phyloP scores from a whole-genome alignment of 2,113 vertebrate genomes.

The Oryzias javanicus region DNA sequence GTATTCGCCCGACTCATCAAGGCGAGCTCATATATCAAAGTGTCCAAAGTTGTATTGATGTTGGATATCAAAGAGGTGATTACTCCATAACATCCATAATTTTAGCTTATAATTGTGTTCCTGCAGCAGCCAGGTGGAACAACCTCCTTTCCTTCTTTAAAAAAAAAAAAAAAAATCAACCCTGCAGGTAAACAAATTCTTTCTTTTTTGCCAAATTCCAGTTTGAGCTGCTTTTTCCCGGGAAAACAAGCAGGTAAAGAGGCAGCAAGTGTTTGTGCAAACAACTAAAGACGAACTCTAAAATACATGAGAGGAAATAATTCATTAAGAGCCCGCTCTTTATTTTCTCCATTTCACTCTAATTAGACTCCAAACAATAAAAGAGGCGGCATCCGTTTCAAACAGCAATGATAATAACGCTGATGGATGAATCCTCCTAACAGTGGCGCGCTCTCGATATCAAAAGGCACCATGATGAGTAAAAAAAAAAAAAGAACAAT shows the following conservation, averaged over 20 bases:
- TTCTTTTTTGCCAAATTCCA: background rate
- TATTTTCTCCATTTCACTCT: constrained; percentile 54
- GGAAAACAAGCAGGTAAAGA: constrained; percentile 29
- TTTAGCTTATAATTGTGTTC: constrained; percentile 68
- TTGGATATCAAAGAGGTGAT: constrained; percentile 80
- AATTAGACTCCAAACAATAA: constrained; percentile 75
- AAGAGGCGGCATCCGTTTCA: constrained; percentile 62
- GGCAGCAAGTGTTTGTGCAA: constrained; percentile 27
- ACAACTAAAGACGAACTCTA: constrained; percentile 55
- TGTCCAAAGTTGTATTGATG: constrained; percentile 81
- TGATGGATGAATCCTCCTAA: constrained; percentile 56
- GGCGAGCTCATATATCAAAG: constrained; percentile 80
- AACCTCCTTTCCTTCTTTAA: too few relatives aligned
- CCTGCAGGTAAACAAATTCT: constrained; percentile 22
- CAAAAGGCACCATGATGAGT: constrained; percentile 49
- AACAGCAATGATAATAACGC: constrained; percentile 54
- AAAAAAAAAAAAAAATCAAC: too few relatives aligned
- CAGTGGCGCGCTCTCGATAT: constrained; percentile 34
- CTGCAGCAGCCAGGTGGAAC: constrained; percentile 32
- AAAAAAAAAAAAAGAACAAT: constrained; percentile 55
- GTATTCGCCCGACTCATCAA: constrained; percentile 79
- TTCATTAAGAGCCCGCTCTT: constrained; percentile 68
- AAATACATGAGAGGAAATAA: constrained; percentile 68
- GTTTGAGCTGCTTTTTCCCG: background rate
- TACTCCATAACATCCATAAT: constrained; percentile 72